A percentile compares a stretch with the other conserved stretches of the same genome.
phyloP scores from a whole-genome alignment of 2,888 invertebrate genomes.

The Lucinisca nassula region DNA sequence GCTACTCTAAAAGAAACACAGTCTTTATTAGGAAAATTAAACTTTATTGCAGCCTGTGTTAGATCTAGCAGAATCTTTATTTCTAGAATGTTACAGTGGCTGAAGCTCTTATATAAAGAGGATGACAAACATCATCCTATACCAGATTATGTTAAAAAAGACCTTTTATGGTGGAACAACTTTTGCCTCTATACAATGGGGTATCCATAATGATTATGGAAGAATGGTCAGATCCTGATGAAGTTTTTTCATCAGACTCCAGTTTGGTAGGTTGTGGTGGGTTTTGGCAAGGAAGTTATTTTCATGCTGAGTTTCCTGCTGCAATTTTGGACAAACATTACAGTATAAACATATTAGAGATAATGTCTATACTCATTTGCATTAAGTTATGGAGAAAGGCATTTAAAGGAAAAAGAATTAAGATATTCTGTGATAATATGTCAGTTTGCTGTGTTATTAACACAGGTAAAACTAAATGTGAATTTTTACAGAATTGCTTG shows the following conservation, averaged over 20 bases:
- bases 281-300: background rate
- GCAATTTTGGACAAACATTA: background rate
- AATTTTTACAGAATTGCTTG: conserved; percentile 15
- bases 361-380: background rate
- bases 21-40: background rate
- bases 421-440: background rate
- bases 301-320: background rate
- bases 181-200: background rate
- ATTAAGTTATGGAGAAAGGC: background rate
- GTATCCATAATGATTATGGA: background rate
- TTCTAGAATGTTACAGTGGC: background rate
- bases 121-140: background rate
- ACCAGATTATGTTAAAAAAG: background rate
- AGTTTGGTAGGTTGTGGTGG: background rate
- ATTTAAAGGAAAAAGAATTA: background rate
- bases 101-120: background rate
- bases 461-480: background rate
- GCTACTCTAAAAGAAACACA: background rate
- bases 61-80: background rate
- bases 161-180: background rate
- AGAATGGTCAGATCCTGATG: background rate
- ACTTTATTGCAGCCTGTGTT: background rate
- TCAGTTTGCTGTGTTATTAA: background rate
- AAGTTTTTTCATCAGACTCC: background rate
- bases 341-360: background rate